A percentile compares a stretch with the other conserved stretches of the same genome.
These are phyloP conservation scores for Telenomus remus DNA, from an alignment of 1,140 invertebrate species.

Conservation along the genomic window DNA sequence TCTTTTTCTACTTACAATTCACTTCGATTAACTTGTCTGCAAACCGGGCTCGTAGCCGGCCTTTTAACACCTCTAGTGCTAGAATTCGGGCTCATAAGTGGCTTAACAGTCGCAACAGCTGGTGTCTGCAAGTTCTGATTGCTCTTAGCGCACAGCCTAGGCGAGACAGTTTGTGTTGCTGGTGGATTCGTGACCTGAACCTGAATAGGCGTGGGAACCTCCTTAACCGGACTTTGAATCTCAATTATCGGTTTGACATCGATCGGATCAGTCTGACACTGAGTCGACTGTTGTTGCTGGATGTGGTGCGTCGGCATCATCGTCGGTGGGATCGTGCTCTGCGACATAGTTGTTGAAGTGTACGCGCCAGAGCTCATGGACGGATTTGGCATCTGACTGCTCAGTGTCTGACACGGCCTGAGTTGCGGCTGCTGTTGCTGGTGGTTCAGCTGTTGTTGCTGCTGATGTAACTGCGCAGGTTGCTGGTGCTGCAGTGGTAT, in stretches of 20 bases:
- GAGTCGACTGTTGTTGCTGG: slow-evolving; percentile 65
- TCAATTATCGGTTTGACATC: slow-evolving; percentile 67
- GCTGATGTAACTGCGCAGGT: not conserved
- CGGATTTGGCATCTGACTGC: slow-evolving; percentile 68
- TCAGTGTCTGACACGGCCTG: slow-evolving; percentile 54
- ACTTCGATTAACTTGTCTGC: slow-evolving; percentile 66
- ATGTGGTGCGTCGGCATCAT: slow-evolving; percentile 15
- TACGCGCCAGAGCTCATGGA: slow-evolving; percentile 62
- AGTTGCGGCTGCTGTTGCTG: slow-evolving; percentile 40
- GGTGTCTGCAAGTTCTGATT: slow-evolving; percentile 45
- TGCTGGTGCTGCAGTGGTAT: slow-evolving; percentile 10
- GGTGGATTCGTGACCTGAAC: slow-evolving; percentile 63
- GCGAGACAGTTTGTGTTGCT: slow-evolving; percentile 66
- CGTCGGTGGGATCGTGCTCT: slow-evolving; percentile 35
- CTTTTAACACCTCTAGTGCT: slow-evolving; percentile 68
- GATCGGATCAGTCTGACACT: slow-evolving; percentile 69
- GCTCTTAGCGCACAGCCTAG: slow-evolving; percentile 61
- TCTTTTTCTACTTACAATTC: slow-evolving; percentile 65
- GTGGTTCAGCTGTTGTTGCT: slow-evolving; percentile 14
- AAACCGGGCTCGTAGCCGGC: slow-evolving; percentile 68
- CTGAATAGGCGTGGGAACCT: slow-evolving; percentile 65
- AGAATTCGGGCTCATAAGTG: slow-evolving; percentile 60
- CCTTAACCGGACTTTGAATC: slow-evolving; percentile 65
- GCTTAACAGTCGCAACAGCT: slow-evolving; percentile 54
- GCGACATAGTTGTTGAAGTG: slow-evolving; percentile 26